Evolutionary conservation across 2,797 vertebrate genomes (phyloP).

Genomic region (Channallabes apus): DNA sequence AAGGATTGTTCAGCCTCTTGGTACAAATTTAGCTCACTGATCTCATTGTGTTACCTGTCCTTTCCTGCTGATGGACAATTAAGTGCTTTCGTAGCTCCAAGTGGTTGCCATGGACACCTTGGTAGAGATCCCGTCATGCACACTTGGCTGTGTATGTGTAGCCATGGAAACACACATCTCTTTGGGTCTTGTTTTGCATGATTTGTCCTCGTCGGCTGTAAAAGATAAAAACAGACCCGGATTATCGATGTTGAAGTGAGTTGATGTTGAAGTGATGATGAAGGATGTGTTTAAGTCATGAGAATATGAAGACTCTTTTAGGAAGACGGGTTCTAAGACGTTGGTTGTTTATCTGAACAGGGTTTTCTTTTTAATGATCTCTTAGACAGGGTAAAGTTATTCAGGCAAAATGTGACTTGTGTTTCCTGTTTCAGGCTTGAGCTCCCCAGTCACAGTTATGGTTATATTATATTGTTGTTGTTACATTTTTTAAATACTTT

Average conservation of each 20-base stretch:
- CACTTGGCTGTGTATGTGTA: constrained; percentile 31
- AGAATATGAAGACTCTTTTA: not conserved
- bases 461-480: too few relatives aligned
- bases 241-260: not conserved
- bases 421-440: not conserved
- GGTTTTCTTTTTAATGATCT: not conserved
- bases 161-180: constrained; percentile 43
- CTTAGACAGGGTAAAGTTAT: not conserved
- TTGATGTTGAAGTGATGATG: not conserved
- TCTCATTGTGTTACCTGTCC: constrained; percentile 34
- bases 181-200: constrained; percentile 43
- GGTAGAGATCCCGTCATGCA: constrained; percentile 29
- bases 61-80: constrained; percentile 44
- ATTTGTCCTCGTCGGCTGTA: constrained; percentile 22
- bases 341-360: not conserved
- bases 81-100: constrained; percentile 42
- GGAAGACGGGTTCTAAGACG: not conserved
- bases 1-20: not conserved
- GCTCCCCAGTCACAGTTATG: not conserved
- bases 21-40: constrained; percentile 23
- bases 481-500: too few relatives aligned
- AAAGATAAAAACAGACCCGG: constrained; percentile 6
- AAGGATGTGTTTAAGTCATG: not conserved
- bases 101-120: constrained; percentile 47
- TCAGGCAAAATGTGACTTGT: not conserved